Base-by-base conservation (phyloP, 2,113 vertebrate species). In the Lophochroa leadbeateri region DNA sequence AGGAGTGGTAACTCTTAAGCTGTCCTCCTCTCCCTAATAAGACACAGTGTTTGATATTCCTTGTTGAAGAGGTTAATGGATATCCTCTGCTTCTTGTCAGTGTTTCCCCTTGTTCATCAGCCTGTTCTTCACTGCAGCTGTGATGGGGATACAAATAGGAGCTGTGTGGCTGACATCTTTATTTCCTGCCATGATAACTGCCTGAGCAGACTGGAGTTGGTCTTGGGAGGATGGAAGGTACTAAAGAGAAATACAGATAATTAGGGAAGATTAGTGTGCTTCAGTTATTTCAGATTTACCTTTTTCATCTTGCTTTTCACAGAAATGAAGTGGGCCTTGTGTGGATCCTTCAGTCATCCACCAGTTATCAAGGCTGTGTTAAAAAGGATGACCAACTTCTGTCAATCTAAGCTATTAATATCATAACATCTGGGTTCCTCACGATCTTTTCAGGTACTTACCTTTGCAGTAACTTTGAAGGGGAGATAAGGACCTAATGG, bases 231-330 rank as follows among this genome's bases (percentile, higher is more conserved):
- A 70, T 85, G 64, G 63, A 82, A 93, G 12, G n/a, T 81, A 85
- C 52, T 61, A 11, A 90, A 67, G 35, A 96, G 88, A 91, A 96
- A 52, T 87, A 47, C 5, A 10, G 95, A 77, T 71, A 90, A 88
- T 92, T 87, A 89, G 21, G 31, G 61, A 85, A 95, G 37, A 70
- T 79, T 58, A 85, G 50, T 68, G 46, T 84, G 84, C 76, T 85
- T 96, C 64, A 90, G 25, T 85, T 88, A 82, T 67, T 61, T 83
- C 65, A 77, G 60, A 82, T 89, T 68, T 84, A 31, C 79, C 29
- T 95, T 81, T 96, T 87, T 78, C 74, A 81, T 76, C 74, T 82
- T 72, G 29, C 41, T 91, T 95, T 98, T 94, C 70, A 90, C 9
- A 94, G 86, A 88, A 93, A 71, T 85, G 14, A 15, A 90, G 78